Evolutionary conservation across 2,113 vertebrate species (phyloP), one percentile per base, ranked within the genome.

Genomic region (Pachypanchax playfairii): DNA sequence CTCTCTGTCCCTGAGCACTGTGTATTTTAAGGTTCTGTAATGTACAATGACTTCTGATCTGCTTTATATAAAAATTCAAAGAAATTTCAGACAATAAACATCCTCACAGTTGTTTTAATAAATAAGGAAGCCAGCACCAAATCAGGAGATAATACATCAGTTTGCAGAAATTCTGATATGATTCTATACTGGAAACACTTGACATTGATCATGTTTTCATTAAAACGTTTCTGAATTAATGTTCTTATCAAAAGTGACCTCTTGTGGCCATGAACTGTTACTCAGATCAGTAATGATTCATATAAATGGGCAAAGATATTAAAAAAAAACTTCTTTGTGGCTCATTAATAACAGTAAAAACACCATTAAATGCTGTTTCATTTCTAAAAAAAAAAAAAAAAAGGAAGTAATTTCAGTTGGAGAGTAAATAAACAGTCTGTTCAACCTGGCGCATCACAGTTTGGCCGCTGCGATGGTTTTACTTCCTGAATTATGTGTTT

Each of bases 41-140:
- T 83, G 65, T 86, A 68, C 70, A 76, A 42, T 89, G 85, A 87
- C 85, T 85, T 90, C 86, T 69, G 72, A 65, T 75, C 86, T 73
- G 61, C 49, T 81, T 71, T 65, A 70, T 22, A 62, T 55, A 75
- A 84, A 85, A 87, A 70, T 62, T 50, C 63, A 24, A 43, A 60
- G 65, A 70, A 83, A 84, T 76, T 75, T 79, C 66, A 74, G 49
- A 33, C 84, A 72, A 89, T 83, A 75, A 58, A 67, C 65, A 46
- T 56, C 20, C 6, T 55, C n/a, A 6, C 13, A 6, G 17, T 18
- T 39, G 28, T 26, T 61, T 70, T 39, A 35, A 21, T 4, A 10
- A 46, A 4, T 43, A 35, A 70, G 62, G 1, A 31, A 38, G 25
- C 25, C 14, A 4, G 21, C 7, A 33, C 63, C 18, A 36, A 44